Percentiles rank a stretch among this genome's conserved stretches.
phyloP scores from a whole-genome alignment of 2,797 vertebrate species.

The Rhinoraja longicauda region DNA sequence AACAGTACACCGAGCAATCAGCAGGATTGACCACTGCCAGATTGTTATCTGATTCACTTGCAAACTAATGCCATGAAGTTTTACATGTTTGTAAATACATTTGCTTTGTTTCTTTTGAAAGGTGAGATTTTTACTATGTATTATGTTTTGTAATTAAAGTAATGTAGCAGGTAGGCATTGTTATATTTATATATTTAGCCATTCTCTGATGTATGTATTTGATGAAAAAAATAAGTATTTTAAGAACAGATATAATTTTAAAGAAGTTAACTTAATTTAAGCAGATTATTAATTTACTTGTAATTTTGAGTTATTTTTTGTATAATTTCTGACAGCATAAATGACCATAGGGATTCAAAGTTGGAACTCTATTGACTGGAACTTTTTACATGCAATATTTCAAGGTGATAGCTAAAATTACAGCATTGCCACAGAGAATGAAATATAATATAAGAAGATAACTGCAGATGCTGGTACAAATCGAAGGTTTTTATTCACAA shows the following conservation, averaged over 20 bases:
- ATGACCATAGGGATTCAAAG: no score
- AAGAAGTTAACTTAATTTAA: neutral
- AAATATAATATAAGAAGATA: neutral
- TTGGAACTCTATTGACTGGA: neutral
- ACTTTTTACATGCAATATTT: neutral
- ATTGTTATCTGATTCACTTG: neutral
- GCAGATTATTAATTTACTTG: neutral
- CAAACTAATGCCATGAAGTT: constrained; percentile 13
- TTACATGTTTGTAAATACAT: neutral
- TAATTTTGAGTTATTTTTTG: neutral
- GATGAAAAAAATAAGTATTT: neutral
- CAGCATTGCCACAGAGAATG: neutral
- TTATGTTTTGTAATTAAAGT: neutral
- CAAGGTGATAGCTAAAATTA: neutral
- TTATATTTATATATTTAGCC: neutral
- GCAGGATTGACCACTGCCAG: neutral
- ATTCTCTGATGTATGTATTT: neutral
- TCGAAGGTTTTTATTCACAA: no score
- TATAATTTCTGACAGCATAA: neutral
- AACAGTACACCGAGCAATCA: neutral
- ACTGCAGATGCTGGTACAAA: no score
- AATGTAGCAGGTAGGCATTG: neutral
- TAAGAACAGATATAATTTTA: neutral
- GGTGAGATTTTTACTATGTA: neutral
- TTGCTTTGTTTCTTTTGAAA: neutral